A percentile compares a stretch with the other conserved stretches of the same genome.
Evolutionary conservation across 2,888 invertebrate genomes (phyloP).

Genomic region (Hedya salicella): DNA sequence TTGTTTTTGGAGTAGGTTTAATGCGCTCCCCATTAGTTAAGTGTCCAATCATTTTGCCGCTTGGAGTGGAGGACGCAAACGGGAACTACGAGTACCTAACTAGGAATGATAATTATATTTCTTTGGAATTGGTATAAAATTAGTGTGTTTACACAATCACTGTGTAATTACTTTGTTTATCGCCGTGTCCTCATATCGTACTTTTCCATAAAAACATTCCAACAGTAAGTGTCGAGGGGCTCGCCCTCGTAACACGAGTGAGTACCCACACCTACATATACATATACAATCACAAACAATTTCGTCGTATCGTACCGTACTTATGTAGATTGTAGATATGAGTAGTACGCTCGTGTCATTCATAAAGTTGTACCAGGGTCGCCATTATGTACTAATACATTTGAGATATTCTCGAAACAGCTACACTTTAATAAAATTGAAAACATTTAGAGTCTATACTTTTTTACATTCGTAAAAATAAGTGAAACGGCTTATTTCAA

Average conservation of each 20-base stretch:
- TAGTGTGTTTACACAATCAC: background rate
- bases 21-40: no score
- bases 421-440: no score
- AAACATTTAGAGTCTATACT: no score
- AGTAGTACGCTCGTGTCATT: conserved; percentile 20
- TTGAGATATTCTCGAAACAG: conserved; percentile 2
- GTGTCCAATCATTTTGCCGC: no score
- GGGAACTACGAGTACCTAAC: no score
- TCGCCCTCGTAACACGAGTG: background rate
- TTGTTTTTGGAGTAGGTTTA: no score
- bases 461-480: no score
- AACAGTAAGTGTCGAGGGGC: background rate
- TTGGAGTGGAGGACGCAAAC: no score
- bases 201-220: conserved; percentile 26
- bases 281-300: conserved; percentile 16
- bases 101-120: no score
- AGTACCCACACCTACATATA: background rate
- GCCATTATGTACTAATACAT: conserved; percentile 22
- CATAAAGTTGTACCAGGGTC: conserved; percentile 33
- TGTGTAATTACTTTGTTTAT: conserved; percentile 14
- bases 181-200: conserved; percentile 7
- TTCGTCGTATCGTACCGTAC: conserved; percentile 12
- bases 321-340: background rate
- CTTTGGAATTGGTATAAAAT: no score
- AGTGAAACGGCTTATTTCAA: no score